Percentiles rank a stretch among this genome's conserved stretches.
Evolutionary conservation across 2,113 vertebrate genomes (phyloP).

Genomic region (Entosphenus tridentatus): DNA sequence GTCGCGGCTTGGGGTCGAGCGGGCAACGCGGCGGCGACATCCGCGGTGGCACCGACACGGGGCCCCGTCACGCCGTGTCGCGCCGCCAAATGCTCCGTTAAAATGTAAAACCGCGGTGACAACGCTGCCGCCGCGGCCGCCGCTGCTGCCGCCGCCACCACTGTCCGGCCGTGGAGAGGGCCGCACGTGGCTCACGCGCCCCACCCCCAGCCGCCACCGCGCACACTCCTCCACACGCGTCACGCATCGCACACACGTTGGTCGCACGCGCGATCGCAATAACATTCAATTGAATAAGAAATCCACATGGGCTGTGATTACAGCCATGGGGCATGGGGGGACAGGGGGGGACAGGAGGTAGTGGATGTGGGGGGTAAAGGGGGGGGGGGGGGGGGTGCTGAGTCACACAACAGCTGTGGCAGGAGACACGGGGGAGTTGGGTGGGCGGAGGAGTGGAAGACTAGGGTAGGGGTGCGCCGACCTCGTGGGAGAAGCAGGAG

Average conservation of each 20-base stretch:
- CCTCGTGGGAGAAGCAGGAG: conserved; percentile 8
- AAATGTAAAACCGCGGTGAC: too few relatives aligned
- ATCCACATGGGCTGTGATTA: neutral
- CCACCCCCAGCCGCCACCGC: rapidly evolving
- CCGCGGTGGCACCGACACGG: too few relatives aligned
- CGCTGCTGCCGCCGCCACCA: conserved; percentile 42
- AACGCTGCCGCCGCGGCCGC: conserved; percentile 15
- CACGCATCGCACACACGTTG: neutral
- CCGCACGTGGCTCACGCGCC: neutral
- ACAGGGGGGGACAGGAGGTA: neutral
- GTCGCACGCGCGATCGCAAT: neutral
- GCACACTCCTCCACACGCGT: neutral
- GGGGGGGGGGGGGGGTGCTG: too few relatives aligned
- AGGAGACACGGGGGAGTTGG: too few relatives aligned
- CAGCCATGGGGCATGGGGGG: too few relatives aligned
- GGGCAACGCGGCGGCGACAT: too few relatives aligned
- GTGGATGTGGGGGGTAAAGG: neutral
- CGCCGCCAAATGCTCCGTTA: too few relatives aligned
- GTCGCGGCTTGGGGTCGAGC: too few relatives aligned
- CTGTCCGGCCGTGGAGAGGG: neutral
- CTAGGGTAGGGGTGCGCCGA: conserved; percentile 11
- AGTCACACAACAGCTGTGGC: too few relatives aligned
- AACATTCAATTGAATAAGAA: neutral
- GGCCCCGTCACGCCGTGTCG: too few relatives aligned
- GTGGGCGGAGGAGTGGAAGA: conserved; percentile 12